phyloP scores from a whole-genome alignment of 2,113 vertebrate species.

The Oncorhynchus mykiss region DNA sequence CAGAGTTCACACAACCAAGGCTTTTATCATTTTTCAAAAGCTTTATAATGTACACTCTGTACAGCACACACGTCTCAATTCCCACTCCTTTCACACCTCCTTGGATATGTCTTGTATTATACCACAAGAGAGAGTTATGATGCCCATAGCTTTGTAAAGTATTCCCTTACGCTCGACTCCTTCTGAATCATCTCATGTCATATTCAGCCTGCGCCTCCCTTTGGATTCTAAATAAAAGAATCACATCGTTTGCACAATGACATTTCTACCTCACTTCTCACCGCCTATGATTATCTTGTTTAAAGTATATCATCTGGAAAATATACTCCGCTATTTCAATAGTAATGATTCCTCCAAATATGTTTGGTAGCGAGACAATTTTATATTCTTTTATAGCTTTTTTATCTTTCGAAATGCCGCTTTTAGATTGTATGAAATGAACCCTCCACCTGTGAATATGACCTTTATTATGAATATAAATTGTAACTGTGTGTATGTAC shows the following conservation, averaged over 20 bases:
- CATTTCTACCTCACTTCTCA: constrained; percentile 68
- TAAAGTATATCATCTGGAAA: constrained; percentile 76
- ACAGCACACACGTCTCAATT: constrained; percentile 44
- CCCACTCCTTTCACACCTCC: constrained; percentile 47
- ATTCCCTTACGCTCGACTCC: constrained; percentile 25
- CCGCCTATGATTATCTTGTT: constrained; percentile 73
- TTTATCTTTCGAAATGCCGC: constrained; percentile 62
- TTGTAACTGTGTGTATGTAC: constrained; percentile 36
- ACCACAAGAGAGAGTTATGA: constrained; percentile 33
- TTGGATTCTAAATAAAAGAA: constrained; percentile 72
- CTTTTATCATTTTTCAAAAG: constrained; percentile 39
- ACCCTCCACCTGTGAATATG: constrained; percentile 56
- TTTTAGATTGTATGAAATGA: constrained; percentile 60
- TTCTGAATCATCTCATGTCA: constrained; percentile 53
- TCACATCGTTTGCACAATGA: constrained; percentile 67
- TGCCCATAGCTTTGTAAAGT: constrained; percentile 33
- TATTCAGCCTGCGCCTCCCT: constrained; percentile 49
- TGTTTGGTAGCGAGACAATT: constrained; percentile 56
- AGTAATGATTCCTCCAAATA: constrained; percentile 63
- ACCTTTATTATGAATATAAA: constrained; percentile 55
- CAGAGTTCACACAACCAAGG: not conserved
- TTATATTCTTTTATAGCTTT: constrained; percentile 58
- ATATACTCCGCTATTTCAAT: constrained; percentile 72
- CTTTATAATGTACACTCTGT: constrained; percentile 22
- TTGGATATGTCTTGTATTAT: constrained; percentile 18